phyloP scores from a whole-genome alignment of 2,888 invertebrate species.

The Abrostola tripartita region DNA sequence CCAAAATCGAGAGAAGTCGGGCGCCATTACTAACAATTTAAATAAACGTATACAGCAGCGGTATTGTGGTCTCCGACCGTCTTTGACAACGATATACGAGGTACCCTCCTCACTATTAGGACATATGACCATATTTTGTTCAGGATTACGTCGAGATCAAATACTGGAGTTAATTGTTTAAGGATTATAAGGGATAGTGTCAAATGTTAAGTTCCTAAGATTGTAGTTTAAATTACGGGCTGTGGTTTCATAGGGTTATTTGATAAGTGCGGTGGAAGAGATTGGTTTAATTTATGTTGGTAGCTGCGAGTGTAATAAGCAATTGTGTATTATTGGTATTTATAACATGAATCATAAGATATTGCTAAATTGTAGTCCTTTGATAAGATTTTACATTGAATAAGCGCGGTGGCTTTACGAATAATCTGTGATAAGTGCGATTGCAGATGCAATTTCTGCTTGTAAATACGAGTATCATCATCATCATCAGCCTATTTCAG shows the following conservation, averaged over 20 bases:
- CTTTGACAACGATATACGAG: slow-evolving; percentile 56
- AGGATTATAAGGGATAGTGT: slow-evolving; percentile 53
- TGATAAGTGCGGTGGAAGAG: slow-evolving; percentile 30
- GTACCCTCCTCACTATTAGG: slow-evolving; percentile 54
- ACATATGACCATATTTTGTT: slow-evolving; percentile 59
- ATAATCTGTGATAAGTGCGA: too few species aligned
- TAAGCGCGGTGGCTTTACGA: too few species aligned
- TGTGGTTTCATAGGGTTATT: slow-evolving; percentile 26
- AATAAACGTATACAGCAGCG: slow-evolving; percentile 47
- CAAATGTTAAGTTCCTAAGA: slow-evolving; percentile 42
- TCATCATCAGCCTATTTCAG: too few species aligned
- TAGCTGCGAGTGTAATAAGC: background rate
- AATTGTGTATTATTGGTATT: background rate
- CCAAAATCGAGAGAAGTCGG: slow-evolving; percentile 27
- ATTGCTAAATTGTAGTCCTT: too few species aligned
- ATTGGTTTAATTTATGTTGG: slow-evolving; percentile 5
- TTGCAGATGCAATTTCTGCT: too few species aligned
- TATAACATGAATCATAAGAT: too few species aligned
- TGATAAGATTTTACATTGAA: too few species aligned
- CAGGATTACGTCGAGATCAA: slow-evolving; percentile 60
- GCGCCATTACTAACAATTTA: slow-evolving; percentile 50
- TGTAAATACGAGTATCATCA: too few species aligned
- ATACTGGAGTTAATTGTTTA: slow-evolving; percentile 56
- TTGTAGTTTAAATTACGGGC: slow-evolving; percentile 41
- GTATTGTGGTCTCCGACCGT: slow-evolving; percentile 53